Conservation (phyloP, 2,113 vertebrate genomes). For the Anoura caudifer region DNA sequence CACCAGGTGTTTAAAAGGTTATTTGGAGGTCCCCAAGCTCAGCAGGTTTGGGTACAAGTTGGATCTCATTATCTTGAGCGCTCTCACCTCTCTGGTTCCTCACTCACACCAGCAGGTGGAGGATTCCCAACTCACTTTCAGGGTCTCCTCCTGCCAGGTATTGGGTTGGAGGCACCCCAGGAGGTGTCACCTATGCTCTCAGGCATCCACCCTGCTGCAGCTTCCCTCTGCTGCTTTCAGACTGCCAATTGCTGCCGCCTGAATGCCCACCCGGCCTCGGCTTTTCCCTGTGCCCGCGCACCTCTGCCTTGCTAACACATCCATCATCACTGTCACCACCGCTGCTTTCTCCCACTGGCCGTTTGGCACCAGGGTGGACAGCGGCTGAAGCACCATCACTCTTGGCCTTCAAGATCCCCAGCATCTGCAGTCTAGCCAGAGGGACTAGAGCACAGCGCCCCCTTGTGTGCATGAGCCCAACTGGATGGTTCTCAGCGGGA, state of each 20-base stretch:
- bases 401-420: neutral
- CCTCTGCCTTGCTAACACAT: neutral
- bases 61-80: neutral
- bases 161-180: neutral
- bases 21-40: neutral
- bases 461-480: neutral
- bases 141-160: neutral
- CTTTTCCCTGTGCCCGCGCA: neutral
- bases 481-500: neutral
- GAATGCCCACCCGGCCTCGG: fast-evolving
- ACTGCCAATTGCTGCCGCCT: neutral
- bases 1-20: neutral
- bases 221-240: neutral
- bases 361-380: neutral
- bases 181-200: neutral
- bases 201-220: neutral
- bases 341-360: neutral
- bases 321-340: neutral
- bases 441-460: neutral
- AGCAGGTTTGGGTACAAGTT: neutral
- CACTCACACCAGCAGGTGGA: neutral
- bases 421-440: too few species aligned
- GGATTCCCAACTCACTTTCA: neutral
- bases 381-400: neutral
- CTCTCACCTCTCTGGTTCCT: neutral